Percentiles rank a stretch among this genome's conserved stretches.
Evolutionary conservation across 2,888 invertebrate species (phyloP).

Genomic region (Macaria notata): DNA sequence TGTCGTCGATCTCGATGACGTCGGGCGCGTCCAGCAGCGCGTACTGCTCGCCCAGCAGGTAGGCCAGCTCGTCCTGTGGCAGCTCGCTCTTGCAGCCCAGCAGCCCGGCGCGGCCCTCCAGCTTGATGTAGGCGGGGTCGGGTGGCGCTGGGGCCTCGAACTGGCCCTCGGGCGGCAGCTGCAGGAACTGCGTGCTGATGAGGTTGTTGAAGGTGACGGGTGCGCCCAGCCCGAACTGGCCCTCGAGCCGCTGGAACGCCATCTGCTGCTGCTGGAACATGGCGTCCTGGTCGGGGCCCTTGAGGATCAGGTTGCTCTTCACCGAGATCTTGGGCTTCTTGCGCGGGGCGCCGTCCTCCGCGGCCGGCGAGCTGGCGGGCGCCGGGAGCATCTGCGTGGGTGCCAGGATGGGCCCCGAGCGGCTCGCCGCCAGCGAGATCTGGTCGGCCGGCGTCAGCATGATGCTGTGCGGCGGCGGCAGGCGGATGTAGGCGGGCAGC

Average conservation of each 20-base stretch:
- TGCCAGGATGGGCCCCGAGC: slow-evolving; percentile 69
- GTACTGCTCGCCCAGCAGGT: slow-evolving; percentile 59
- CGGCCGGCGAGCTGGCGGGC: slow-evolving; percentile 67
- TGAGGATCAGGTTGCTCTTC: slow-evolving; percentile 75
- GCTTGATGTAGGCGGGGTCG: slow-evolving; percentile 57
- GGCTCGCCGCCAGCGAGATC: slow-evolving; percentile 63
- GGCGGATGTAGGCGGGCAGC: too few species aligned
- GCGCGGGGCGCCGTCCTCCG: slow-evolving; percentile 67
- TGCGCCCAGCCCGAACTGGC: slow-evolving; percentile 65
- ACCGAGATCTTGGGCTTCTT: slow-evolving; percentile 80
- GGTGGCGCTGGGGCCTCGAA: too few species aligned
- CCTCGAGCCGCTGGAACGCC: slow-evolving; percentile 71
- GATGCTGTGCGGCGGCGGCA: slow-evolving; percentile 48
- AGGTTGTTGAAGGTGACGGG: slow-evolving; percentile 75
- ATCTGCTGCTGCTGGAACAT: slow-evolving; percentile 78
- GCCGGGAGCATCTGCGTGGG: slow-evolving; percentile 73
- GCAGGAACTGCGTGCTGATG: slow-evolving; percentile 75
- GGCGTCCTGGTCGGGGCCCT: slow-evolving; percentile 75
- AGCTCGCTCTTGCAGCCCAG: slow-evolving; percentile 72
- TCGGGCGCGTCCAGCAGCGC: slow-evolving; percentile 68
- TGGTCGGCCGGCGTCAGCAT: slow-evolving; percentile 68
- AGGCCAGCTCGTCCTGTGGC: slow-evolving; percentile 54
- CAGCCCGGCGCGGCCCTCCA: slow-evolving; percentile 62
- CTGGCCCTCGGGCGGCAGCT: slow-evolving; percentile 66
- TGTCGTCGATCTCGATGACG: slow-evolving; percentile 76